Percentiles rank a stretch among this genome's conserved stretches.
Conservation (phyloP, 2,113 vertebrate genomes). For the Ptyas mucosa region DNA sequence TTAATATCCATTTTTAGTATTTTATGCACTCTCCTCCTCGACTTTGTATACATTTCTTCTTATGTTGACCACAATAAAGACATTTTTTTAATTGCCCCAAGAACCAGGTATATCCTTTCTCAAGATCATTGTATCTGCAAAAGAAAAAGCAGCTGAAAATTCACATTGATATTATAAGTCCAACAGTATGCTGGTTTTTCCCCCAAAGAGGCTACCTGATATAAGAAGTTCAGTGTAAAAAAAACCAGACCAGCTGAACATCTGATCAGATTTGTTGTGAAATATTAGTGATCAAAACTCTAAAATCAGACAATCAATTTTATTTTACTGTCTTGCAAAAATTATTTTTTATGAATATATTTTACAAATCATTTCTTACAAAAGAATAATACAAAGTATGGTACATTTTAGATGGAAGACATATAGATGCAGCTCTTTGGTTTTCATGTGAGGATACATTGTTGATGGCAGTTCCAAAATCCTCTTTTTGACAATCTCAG, state of each 20-base stretch:
- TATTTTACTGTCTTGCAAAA: neutral
- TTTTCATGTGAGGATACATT: neutral
- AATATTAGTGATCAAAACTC: neutral
- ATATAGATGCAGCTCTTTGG: neutral
- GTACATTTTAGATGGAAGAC: neutral
- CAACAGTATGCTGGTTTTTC: neutral
- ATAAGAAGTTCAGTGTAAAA: neutral
- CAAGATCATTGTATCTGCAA: neutral
- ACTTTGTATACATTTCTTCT: neutral
- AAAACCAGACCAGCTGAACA: neutral
- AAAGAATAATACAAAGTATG: neutral
- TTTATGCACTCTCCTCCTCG: neutral
- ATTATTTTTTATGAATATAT: neutral
- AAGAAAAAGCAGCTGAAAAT: neutral
- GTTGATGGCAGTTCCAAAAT: neutral
- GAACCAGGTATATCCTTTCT: neutral
- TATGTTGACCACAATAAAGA: neutral
- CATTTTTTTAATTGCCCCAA: neutral
- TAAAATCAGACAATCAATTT: neutral
- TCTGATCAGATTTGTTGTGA: neutral
- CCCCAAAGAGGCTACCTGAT: neutral
- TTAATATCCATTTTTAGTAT: neutral
- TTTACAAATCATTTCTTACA: neutral
- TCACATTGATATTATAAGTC: neutral
- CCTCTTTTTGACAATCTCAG: neutral